Percentiles rank a stretch among this genome's conserved stretches.
phyloP scores from a whole-genome alignment of 2,888 invertebrate genomes.

The Ethmia dodecea region DNA sequence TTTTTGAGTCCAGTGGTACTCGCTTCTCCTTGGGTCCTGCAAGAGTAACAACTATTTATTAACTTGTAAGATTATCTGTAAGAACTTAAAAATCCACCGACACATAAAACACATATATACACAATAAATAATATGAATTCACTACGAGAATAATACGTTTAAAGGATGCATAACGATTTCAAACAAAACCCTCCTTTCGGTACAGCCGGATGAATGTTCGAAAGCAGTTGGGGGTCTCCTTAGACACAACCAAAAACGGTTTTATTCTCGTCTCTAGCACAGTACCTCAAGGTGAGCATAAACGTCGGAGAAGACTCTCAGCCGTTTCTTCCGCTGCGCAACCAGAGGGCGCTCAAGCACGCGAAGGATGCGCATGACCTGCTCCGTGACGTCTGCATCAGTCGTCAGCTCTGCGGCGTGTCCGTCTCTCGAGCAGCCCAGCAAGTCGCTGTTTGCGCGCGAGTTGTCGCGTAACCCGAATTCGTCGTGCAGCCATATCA shows the following conservation, averaged over 20 bases:
- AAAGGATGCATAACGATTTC: too few species aligned
- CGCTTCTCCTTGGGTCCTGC: slow-evolving; percentile 61
- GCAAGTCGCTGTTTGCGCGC: slow-evolving; percentile 35
- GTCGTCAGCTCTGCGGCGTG: slow-evolving; percentile 58
- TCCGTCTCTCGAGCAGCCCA: slow-evolving; percentile 58
- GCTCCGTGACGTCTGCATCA: slow-evolving; percentile 56
- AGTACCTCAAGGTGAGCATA: slow-evolving; percentile 67
- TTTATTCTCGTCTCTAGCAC: too few species aligned
- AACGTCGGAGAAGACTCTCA: slow-evolving; percentile 55
- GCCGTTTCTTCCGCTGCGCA: slow-evolving; percentile 43
- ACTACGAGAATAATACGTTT: too few species aligned
- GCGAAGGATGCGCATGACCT: slow-evolving; percentile 52
- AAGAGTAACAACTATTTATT: too few species aligned
- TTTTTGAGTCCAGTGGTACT: slow-evolving; percentile 54
- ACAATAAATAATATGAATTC: too few species aligned
- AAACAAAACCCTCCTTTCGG: too few species aligned
- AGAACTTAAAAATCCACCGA: too few species aligned
- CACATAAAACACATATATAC: too few species aligned
- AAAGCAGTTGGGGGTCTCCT: too few species aligned
- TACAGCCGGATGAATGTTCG: too few species aligned
- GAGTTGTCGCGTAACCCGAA: slow-evolving; percentile 57
- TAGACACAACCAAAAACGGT: too few species aligned
- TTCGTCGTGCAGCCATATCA: slow-evolving; percentile 62
- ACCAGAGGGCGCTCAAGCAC: slow-evolving; percentile 62
- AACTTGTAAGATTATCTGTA: too few species aligned